Percentiles rank a stretch among this genome's conserved stretches.
phyloP scores from a whole-genome alignment of 2,888 invertebrate species.

The Tholera decimalis region DNA sequence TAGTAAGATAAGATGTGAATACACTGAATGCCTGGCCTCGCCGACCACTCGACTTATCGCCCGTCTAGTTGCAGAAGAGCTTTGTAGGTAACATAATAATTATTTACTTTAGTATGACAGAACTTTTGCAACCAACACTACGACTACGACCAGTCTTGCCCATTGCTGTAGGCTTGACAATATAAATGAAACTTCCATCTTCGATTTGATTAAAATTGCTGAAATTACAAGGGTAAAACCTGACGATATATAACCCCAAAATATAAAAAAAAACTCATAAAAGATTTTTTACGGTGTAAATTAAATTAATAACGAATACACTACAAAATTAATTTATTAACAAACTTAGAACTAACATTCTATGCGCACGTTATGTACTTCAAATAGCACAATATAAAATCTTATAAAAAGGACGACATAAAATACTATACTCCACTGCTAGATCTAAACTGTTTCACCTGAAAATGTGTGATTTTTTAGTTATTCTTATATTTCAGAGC shows the following conservation, averaged over 20 bases:
- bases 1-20: too few relatives aligned
- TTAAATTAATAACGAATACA: constrained; percentile 44
- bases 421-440: too few relatives aligned
- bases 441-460: too few relatives aligned
- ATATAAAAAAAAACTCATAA: constrained; percentile 1
- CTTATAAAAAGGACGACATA: neutral
- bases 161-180: neutral
- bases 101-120: neutral
- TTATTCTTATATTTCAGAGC: too few relatives aligned
- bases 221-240: constrained; percentile 10
- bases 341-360: constrained; percentile 61
- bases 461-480: too few relatives aligned
- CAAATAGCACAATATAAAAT: constrained; percentile 22
- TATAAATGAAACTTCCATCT: constrained; percentile 16
- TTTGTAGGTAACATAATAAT: too few relatives aligned
- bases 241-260: constrained; percentile 8
- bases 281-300: constrained; percentile 25
- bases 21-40: too few relatives aligned
- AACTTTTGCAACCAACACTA: neutral
- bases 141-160: neutral
- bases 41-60: too few relatives aligned
- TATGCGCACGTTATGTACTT: constrained; percentile 62
- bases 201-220: constrained; percentile 16
- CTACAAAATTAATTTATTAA: constrained; percentile 41
- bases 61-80: neutral